These are phyloP conservation scores for Lasioglossum malachurum DNA, from an alignment of 2,888 invertebrate species.

Conservation along the genomic window DNA sequence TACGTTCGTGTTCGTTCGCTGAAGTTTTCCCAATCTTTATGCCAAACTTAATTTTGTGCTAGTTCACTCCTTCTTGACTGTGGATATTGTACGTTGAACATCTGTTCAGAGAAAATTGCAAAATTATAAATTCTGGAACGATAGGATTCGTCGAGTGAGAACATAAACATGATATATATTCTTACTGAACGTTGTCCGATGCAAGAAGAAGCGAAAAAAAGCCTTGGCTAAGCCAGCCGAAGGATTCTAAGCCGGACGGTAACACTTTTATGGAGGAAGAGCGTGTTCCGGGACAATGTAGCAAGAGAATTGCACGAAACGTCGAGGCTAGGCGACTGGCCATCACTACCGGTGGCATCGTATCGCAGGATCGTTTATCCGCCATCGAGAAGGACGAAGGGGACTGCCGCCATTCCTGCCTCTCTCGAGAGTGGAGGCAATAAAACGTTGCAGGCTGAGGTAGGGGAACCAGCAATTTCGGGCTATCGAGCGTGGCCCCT, in stretches of 20 bases:
- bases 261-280: background rate
- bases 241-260: background rate
- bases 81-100: background rate
- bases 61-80: background rate
- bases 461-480: constrained; percentile 85
- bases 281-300: background rate
- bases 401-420: constrained; percentile 75
- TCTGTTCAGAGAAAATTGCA: background rate
- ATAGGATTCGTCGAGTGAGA: background rate
- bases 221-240: background rate
- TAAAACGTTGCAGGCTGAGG: constrained; percentile 71
- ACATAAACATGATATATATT: background rate
- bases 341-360: constrained; percentile 35
- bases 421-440: constrained; percentile 68
- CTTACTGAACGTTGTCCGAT: background rate
- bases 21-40: background rate
- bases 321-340: background rate
- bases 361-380: constrained; percentile 83
- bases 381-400: constrained; percentile 80
- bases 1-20: background rate
- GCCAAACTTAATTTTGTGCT: background rate
- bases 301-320: background rate
- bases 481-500: constrained; percentile 84
- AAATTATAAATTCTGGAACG: background rate
- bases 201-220: background rate